Percentiles rank a stretch among this genome's conserved stretches.
Conservation (phyloP, 2,113 vertebrate genomes). For the Rana temporaria region DNA sequence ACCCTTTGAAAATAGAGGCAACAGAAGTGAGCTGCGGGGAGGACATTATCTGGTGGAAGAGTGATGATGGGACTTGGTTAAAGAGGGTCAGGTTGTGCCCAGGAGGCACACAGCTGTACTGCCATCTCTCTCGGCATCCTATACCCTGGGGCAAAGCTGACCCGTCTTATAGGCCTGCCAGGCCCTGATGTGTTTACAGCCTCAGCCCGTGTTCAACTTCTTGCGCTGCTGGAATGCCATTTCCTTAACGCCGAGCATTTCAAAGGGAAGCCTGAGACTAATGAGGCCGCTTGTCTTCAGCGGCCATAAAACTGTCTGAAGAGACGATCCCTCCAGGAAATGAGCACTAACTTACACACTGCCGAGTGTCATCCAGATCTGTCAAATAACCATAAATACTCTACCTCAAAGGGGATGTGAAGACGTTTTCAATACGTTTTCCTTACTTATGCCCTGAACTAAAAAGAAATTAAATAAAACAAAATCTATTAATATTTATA, state of each 20-base stretch:
- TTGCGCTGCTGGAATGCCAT: slow-evolving; percentile 14
- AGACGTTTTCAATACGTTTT: too few relatives aligned
- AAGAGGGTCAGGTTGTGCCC: slow-evolving; percentile 7
- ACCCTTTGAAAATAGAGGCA: slow-evolving; percentile 25
- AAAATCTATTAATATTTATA: too few relatives aligned
- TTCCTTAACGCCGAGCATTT: not conserved
- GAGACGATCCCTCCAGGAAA: not conserved
- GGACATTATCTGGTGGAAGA: not conserved
- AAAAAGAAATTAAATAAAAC: too few relatives aligned
- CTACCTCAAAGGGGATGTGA: not conserved
- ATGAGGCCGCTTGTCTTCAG: not conserved
- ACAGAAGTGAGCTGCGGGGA: slow-evolving; percentile 17
- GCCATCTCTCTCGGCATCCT: not conserved
- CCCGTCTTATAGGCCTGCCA: not conserved
- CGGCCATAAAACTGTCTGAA: not conserved
- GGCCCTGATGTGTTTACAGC: slow-evolving; percentile 26
- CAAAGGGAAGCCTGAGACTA: slow-evolving; percentile 5
- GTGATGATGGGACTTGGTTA: slow-evolving; percentile 14
- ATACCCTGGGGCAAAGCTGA: not conserved
- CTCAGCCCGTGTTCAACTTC: not conserved
- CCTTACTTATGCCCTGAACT: too few relatives aligned
- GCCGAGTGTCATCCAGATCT: not conserved
- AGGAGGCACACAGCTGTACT: slow-evolving; percentile 25
- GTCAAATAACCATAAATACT: not conserved
- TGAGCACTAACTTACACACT: not conserved